Evolutionary conservation across 2,797 vertebrate species (phyloP), one percentile per base, ranked within the genome.

Genomic region (Choloepus didactylus): DNA sequence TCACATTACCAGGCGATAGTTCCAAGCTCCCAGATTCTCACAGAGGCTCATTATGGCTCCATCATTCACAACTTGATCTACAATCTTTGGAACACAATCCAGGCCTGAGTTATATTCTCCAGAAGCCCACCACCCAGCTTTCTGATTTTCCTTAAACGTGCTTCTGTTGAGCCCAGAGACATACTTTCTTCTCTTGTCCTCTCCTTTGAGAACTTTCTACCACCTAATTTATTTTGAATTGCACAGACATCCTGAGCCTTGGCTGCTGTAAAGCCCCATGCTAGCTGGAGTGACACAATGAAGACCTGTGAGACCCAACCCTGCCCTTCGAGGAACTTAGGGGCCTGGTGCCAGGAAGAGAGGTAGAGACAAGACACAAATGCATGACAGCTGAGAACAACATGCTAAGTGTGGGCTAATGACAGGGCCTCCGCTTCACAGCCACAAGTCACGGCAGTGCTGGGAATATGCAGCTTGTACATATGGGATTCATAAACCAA

Each of bases 371-470:
- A 35, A 89, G 85, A 67, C 79, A 51, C 31, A 6, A 56, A 72
- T 23, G 56, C 59, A 85, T 5, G 14, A 67, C 72, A 92, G 85
- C 62, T 5, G 25, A 83, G 51, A 83, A 41, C 79, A 73, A 21
- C 44, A 9, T 5, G 31, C 66, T 59, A 67, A 41, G 56, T 44
- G 66, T 8, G 51, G 60, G 59, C 84, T 80, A 86, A 94, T n/a
- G 83, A 97, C 0, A 77, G 76, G 64, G 86, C n/a, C 75, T 54
- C 83, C 2, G 1, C 70, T 35, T 70, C 75, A 72, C 3, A 5
- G 59, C 85, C 95, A 29, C 82, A 66, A 77, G 95, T 77, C 4
- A 27, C 19, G 25, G 82, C 93, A 90, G 85, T 15, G 4, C 35
- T 31, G 3, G 15, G 81, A 83, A 70, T 23, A 67, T 7, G 76